These are phyloP conservation scores for Sphinx pinastri DNA, from an alignment of 2,888 invertebrate species.

Conservation along the genomic window DNA sequence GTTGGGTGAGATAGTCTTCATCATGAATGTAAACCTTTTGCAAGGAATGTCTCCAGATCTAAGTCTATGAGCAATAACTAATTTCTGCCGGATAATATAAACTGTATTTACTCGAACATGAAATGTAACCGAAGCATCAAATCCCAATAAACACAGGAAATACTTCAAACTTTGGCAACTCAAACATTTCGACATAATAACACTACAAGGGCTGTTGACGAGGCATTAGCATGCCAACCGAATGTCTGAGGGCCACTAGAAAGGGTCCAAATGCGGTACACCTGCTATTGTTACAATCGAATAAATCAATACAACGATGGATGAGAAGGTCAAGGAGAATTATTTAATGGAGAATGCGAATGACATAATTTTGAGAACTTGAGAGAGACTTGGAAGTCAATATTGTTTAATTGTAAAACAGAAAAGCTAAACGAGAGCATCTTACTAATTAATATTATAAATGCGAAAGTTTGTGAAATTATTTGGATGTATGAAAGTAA, in stretches of 20 bases:
- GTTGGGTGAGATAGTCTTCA: too few relatives aligned
- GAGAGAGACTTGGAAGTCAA: neutral
- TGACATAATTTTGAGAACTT: neutral
- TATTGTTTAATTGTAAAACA: too few relatives aligned
- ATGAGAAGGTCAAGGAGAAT: neutral
- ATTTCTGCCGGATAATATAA: too few relatives aligned
- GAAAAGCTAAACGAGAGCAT: too few relatives aligned
- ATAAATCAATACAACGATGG: slow-evolving; percentile 12
- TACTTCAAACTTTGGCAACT: neutral
- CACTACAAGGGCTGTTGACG: neutral
- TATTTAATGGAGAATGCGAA: neutral
- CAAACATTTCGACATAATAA: slow-evolving; percentile 16
- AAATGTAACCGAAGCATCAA: neutral
- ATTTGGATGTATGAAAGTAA: too few relatives aligned
- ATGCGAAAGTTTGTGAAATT: too few relatives aligned
- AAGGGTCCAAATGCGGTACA: slow-evolving; percentile 17
- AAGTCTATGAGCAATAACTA: too few relatives aligned
- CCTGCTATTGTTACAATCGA: neutral
- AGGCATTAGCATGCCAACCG: slow-evolving; percentile 10
- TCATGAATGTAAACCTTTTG: too few relatives aligned
- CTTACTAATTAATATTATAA: too few relatives aligned
- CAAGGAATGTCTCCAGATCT: too few relatives aligned
- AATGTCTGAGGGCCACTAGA: slow-evolving; percentile 6
- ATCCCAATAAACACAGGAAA: neutral
- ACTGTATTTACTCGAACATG: too few relatives aligned